Evolutionary conservation across 2,797 vertebrate species (phyloP).

Genomic region (Poecilia picta): DNA sequence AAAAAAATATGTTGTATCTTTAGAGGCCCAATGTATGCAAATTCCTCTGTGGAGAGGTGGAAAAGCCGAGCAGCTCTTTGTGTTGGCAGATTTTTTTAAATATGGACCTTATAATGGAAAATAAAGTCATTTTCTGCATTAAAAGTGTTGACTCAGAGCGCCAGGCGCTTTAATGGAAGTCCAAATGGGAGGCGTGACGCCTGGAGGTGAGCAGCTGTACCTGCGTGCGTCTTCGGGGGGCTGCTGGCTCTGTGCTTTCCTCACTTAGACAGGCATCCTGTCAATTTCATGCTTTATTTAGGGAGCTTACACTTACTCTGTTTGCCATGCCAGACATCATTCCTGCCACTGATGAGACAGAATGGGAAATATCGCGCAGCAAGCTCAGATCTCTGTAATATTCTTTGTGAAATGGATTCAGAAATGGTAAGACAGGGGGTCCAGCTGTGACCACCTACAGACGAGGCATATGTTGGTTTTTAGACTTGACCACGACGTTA

Average conservation of each 20-base stretch:
- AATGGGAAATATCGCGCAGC: conserved; percentile 78
- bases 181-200: conserved; percentile 61
- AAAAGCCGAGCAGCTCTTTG: conserved; percentile 60
- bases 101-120: conserved; percentile 60
- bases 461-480: conserved; percentile 62
- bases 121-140: conserved; percentile 72
- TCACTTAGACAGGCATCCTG: conserved; percentile 67
- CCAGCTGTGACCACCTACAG: conserved; percentile 76
- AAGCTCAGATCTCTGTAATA: conserved; percentile 76
- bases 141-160: conserved; percentile 72
- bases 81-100: conserved; percentile 61
- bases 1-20: conserved; percentile 44
- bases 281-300: conserved; percentile 84
- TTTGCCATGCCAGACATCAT: conserved; percentile 80
- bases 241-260: conserved; percentile 37
- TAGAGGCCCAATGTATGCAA: conserved; percentile 73
- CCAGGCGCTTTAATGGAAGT: conserved; percentile 61
- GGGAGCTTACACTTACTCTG: conserved; percentile 76
- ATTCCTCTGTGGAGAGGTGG: conserved; percentile 65
- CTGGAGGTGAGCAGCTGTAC: conserved; percentile 74
- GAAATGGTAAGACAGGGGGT: conserved; percentile 66
- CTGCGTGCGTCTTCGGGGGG: conserved; percentile 42
- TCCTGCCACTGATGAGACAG: conserved; percentile 76
- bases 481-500: conserved; percentile 57
- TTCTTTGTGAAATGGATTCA: conserved; percentile 76